Evolutionary conservation across 1,140 invertebrate species (phyloP), one percentile per base, ranked within the genome.

Genomic region (Drosophila insularis): DNA sequence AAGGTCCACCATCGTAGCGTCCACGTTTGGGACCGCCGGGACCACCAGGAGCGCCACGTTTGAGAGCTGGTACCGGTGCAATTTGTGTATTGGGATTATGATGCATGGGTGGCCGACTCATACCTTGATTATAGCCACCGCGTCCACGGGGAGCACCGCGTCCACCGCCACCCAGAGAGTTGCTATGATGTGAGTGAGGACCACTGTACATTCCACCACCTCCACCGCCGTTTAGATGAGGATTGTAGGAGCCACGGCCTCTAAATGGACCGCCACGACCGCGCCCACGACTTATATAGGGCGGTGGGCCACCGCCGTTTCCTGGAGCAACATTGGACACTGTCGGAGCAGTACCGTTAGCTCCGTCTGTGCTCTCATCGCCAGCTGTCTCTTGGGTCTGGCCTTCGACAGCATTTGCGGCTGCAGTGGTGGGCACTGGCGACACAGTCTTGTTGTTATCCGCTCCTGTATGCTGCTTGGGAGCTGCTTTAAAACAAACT

Each of bases 11-110:
- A 50, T 91, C 90, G 59, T 91, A 91, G 59, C 90, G 86, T 65
- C 90, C 90, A 32, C 90, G 82, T 46, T 91, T 91, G n/a, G 90
- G 90, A 39, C 90, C 78, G 31, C 55, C 82, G 40, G 90, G 90
- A 62, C 90, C 90, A 70, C 91, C 91, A 50, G 90, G 90, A 61
- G 90, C 90, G 68, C 90, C 90, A 19, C 90, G 89, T 85, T 91
- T 91, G 60, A 91, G 74, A 74, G 90, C 85, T 74, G 80, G 90
- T 78, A 89, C 89, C 73, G 90, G 90, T 80, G 90, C 86, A 62
- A 90, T 80, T 90, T 91, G 90, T 71, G 90, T 90, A 81, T 91
- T 91, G 72, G 84, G 80, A 80, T 81, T 86, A 89, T 91, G 89
- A 77, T 90, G 90, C 78, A 87, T 82, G 68, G 90, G 90, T 76